These are phyloP conservation scores for Lasioglossum albipes DNA, from an alignment of 1,140 invertebrate species.

Conservation along the genomic window DNA sequence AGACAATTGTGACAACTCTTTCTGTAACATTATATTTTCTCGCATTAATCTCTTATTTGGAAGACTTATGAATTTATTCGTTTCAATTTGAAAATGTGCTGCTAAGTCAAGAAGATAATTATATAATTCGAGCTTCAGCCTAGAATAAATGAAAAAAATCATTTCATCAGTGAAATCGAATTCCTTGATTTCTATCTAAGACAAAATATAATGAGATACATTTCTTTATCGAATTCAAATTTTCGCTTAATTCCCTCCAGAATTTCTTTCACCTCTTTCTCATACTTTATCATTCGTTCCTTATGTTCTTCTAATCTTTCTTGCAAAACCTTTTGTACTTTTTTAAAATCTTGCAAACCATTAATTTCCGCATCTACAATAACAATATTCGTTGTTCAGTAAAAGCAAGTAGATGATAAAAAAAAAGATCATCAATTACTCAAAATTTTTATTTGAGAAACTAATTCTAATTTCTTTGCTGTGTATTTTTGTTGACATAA, in stretches of 20 bases:
- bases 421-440: conserved; percentile 60
- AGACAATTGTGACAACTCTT: conserved; percentile 52
- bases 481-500: conserved; percentile 62
- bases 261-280: conserved; percentile 52
- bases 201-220: conserved; percentile 53
- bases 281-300: conserved; percentile 48
- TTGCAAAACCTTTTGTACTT: conserved; percentile 42
- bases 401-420: not conserved
- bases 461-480: conserved; percentile 55
- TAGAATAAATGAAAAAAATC: conserved; percentile 38
- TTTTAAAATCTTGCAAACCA: conserved; percentile 71
- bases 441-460: conserved; percentile 65
- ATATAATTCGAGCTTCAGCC: conserved; percentile 70
- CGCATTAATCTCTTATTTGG: conserved; percentile 64
- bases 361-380: conserved; percentile 69
- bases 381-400: not conserved
- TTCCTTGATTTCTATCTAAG: not conserved
- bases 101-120: conserved; percentile 60
- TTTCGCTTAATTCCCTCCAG: conserved; percentile 57
- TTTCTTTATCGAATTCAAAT: conserved; percentile 67
- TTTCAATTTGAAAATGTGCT: conserved; percentile 63
- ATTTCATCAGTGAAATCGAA: conserved; percentile 12
- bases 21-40: conserved; percentile 71
- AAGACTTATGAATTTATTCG: conserved; percentile 46
- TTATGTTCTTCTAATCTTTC: conserved; percentile 57